Percentiles rank a stretch among this genome's conserved stretches.
Evolutionary conservation across 2,888 invertebrate species (phyloP).

Genomic region (Drosophila mulleri): DNA sequence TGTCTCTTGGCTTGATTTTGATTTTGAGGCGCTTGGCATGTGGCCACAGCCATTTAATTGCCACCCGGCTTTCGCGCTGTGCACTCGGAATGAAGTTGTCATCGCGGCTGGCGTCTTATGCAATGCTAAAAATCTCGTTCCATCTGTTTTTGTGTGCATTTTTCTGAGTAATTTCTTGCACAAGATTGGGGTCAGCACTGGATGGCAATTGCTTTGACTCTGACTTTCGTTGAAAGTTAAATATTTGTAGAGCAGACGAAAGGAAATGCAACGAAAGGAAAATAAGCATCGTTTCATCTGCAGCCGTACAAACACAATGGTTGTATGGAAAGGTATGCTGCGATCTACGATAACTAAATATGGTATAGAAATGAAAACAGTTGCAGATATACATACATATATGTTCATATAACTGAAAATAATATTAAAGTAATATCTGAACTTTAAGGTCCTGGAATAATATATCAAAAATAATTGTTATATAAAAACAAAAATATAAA

Average conservation of each 20-base stretch:
- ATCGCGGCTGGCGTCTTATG: conserved; percentile 53
- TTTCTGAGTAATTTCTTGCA: conserved; percentile 55
- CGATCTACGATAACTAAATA: not conserved
- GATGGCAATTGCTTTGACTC: conserved; percentile 53
- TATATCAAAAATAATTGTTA: too few relatives aligned
- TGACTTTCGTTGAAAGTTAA: conserved; percentile 79
- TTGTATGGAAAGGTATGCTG: conserved; percentile 25
- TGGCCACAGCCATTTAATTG: conserved; percentile 50
- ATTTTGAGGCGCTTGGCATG: conserved; percentile 47
- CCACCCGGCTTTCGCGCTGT: conserved; percentile 50
- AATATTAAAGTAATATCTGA: not conserved
- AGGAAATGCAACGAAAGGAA: conserved; percentile 77
- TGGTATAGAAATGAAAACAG: not conserved
- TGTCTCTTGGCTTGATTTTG: conserved; percentile 26
- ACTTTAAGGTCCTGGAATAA: not conserved
- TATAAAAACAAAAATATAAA: not conserved
- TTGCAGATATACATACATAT: not conserved
- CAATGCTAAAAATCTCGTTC: conserved; percentile 68
- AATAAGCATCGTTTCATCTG: conserved; percentile 38
- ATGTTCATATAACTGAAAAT: not conserved
- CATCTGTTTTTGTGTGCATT: conserved; percentile 51
- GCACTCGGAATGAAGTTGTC: conserved; percentile 62
- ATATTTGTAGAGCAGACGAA: conserved; percentile 74
- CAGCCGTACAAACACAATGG: conserved; percentile 58
- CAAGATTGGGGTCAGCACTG: conserved; percentile 68